Percentiles rank a stretch among this genome's conserved stretches.
These are phyloP conservation scores for Albula glossodonta DNA, from an alignment of 2,113 vertebrate genomes.

Conservation along the genomic window DNA sequence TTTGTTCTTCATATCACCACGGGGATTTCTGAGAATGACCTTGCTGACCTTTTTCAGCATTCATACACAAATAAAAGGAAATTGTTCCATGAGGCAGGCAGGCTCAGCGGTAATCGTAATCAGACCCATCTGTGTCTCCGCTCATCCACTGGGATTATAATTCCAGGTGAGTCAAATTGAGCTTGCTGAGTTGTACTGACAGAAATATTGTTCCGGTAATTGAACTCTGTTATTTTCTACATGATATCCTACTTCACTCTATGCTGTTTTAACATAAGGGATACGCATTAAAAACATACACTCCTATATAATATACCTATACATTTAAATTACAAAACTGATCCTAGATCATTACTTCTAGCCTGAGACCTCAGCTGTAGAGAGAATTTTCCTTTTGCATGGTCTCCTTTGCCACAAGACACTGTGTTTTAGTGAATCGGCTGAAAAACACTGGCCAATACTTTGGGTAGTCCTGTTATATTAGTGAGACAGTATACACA, in stretches of 20 bases:
- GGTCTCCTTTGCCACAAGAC: background rate
- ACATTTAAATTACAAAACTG: too few species aligned
- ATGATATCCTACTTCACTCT: background rate
- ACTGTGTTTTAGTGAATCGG: background rate
- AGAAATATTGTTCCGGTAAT: background rate
- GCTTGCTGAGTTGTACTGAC: background rate
- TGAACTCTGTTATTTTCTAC: background rate
- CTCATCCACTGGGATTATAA: background rate
- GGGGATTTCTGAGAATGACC: background rate
- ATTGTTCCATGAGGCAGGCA: background rate
- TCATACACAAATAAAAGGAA: background rate
- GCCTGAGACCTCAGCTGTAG: too few species aligned
- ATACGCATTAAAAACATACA: background rate
- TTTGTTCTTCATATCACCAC: background rate
- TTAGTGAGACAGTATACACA: background rate
- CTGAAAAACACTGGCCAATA: background rate
- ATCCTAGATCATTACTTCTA: too few species aligned
- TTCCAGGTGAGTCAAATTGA: constrained; percentile 13
- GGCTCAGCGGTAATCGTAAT: background rate
- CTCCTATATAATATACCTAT: background rate
- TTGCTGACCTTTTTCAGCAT: background rate
- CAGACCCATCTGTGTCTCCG: constrained; percentile 9
- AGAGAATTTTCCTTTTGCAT: background rate
- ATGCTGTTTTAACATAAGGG: background rate
- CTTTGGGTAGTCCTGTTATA: background rate